Evolutionary conservation across 2,113 vertebrate genomes (phyloP).

Genomic region (Prionailurus bengalensis): DNA sequence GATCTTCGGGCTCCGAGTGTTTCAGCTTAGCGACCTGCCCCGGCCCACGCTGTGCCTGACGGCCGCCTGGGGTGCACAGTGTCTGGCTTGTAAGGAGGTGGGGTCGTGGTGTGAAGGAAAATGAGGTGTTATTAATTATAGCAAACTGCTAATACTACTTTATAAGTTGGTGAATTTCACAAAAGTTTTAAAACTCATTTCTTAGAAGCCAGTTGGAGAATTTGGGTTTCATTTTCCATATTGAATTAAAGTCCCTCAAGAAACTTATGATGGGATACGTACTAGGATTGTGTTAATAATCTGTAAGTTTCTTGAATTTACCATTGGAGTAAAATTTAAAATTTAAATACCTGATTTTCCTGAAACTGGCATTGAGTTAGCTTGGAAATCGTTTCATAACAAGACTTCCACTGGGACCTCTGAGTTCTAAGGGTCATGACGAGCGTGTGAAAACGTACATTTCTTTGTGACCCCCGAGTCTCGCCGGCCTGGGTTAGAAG

Average conservation of each 20-base stretch:
- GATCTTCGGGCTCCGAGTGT: neutral
- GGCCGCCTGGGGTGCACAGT: neutral
- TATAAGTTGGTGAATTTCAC: neutral
- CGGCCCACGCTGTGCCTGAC: fast-evolving
- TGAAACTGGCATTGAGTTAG: neutral
- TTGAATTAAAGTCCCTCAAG: neutral
- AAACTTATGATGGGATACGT: neutral
- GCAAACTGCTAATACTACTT: neutral
- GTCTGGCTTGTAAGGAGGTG: neutral
- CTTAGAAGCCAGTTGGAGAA: conserved; percentile 11
- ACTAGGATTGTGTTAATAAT: neutral
- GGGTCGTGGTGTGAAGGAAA: conserved; percentile 29
- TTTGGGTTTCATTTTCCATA: neutral
- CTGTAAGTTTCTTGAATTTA: neutral
- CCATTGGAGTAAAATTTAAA: neutral
- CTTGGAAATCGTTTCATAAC: neutral
- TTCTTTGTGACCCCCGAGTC: fast-evolving
- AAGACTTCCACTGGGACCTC: neutral
- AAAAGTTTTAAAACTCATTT: neutral
- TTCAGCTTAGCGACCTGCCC: neutral
- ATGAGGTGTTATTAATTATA: neutral
- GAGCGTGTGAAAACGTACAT: fast-evolving
- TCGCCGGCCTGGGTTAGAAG: neutral
- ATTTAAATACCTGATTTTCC: neutral
- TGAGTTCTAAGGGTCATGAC: fast-evolving